Evolutionary conservation across 2,888 invertebrate species (phyloP).

Genomic region (Lasioglossum villosulum): DNA sequence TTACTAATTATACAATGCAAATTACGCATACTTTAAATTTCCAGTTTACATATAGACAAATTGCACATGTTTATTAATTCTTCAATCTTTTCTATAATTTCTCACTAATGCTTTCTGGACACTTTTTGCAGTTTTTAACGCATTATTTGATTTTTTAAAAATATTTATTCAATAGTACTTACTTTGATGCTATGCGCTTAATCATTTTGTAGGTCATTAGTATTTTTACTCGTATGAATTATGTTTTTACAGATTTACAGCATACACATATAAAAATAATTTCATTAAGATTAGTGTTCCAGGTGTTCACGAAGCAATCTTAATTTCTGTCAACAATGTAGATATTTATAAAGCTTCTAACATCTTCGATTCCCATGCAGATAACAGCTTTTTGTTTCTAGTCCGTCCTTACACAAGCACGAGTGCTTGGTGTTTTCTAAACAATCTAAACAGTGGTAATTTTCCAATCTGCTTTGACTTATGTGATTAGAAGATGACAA

Average conservation of each 20-base stretch:
- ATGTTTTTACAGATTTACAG: not conserved
- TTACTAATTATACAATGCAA: conserved; percentile 1
- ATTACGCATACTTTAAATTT: not conserved
- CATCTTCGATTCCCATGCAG: not conserved
- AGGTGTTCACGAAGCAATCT: not conserved
- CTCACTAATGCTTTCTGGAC: not conserved
- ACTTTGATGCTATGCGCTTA: not conserved
- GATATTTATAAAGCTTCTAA: not conserved
- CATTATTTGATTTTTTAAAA: not conserved
- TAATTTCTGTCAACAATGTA: not conserved
- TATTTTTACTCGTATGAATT: not conserved
- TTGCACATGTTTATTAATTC: not conserved
- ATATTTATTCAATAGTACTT: not conserved
- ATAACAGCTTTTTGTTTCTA: not conserved
- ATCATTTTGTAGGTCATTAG: not conserved
- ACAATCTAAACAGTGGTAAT: not conserved
- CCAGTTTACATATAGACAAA: not conserved
- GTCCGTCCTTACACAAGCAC: not conserved
- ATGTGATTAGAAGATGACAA: not conserved
- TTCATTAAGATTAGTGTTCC: conserved; percentile 1
- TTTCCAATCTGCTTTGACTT: conserved; percentile 1
- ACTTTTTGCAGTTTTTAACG: not conserved
- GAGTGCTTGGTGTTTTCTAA: not conserved
- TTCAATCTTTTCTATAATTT: not conserved
- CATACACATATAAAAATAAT: conserved; percentile 1